Evolutionary conservation across 2,797 vertebrate genomes (phyloP).

Genomic region (Arrhamphus sclerolepis): DNA sequence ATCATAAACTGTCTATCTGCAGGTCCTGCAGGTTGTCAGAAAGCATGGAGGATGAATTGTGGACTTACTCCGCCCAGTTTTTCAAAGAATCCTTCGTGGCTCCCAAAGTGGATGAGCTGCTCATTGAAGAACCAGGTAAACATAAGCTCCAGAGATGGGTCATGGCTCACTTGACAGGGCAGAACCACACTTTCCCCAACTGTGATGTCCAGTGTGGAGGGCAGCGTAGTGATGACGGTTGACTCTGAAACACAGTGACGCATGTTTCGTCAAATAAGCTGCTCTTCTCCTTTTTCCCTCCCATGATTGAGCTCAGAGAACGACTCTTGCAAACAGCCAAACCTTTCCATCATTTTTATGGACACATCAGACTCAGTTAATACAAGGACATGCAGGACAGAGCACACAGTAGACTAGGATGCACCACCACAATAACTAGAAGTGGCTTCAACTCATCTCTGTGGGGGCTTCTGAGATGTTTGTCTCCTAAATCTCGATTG

Average conservation of each 20-base stretch:
- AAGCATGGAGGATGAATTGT: constrained; percentile 9
- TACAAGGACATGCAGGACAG: constrained; percentile 60
- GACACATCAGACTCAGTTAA: constrained; percentile 68
- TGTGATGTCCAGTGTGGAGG: constrained; percentile 91
- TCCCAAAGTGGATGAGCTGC: constrained; percentile 93
- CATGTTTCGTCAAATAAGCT: constrained; percentile 36
- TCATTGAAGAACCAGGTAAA: constrained; percentile 98
- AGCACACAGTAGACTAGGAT: constrained; percentile 58
- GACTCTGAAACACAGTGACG: constrained; percentile 82
- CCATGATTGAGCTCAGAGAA: constrained; percentile 18
- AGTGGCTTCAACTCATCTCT: constrained; percentile 57
- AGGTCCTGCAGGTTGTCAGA: not conserved
- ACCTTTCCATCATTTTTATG: constrained; percentile 73
- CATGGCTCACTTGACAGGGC: constrained; percentile 94
- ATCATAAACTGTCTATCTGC: too few species aligned
- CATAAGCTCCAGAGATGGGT: constrained; percentile 90
- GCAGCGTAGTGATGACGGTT: constrained; percentile 88
- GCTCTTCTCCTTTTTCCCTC: constrained; percentile 15
- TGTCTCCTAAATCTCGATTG: constrained; percentile 47
- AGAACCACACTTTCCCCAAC: constrained; percentile 96
- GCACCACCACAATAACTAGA: constrained; percentile 67
- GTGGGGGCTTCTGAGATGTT: constrained; percentile 41
- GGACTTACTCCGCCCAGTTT: constrained; percentile 96
- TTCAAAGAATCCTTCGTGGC: constrained; percentile 94
- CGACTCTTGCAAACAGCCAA: constrained; percentile 42